Evolutionary conservation across 2,888 invertebrate genomes (phyloP), one percentile per base, ranked within the genome.

Genomic region (Drepanosiphum platanoidis): DNA sequence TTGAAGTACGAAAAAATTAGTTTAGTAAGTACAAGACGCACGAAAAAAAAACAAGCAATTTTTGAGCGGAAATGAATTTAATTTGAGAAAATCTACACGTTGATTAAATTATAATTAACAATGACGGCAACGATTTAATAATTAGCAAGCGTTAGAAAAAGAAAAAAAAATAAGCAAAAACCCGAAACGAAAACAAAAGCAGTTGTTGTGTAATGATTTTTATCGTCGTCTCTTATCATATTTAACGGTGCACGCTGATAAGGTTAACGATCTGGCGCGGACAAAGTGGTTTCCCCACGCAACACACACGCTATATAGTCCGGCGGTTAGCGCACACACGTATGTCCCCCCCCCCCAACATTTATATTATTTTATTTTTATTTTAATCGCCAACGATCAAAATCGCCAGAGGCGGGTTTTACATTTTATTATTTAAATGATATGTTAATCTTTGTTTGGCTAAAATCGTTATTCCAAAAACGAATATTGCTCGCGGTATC

Each of bases 231-330:
- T 39, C 5, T 46, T 66, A 66, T 79, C 64, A 46, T 27, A 27
- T n/a, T 46, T 68, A 36, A 68, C 52, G 32, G 11, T 72, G 30
- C 27, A 22, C 27, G 22, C 18, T 83, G 72, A 74, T 72, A 83
- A 83, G 66, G 27, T 46, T 64, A 74, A 80, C 80, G 68, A 83
- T 83, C 83, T 18, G 66, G 74, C 74, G 83, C 83, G 74, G 83
- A 46, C n/a, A 71, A 83, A 66, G 83, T 83, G 83, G 83, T 83
- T 83, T 71, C n/a, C 61, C 9, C 1, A 3, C 8, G 52, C 18
- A 52, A 52, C 52, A 18, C 22, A n/a, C n/a, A n/a, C n/a, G n/a
- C n/a, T n/a, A n/a, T n/a, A n/a, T n/a, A n/a, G n/a, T n/a, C n/a
- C n/a, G n/a, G n/a, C n/a, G n/a, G n/a, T n/a, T 22, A 22, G 52